Evolutionary conservation across 2,113 vertebrate species (phyloP).

Genomic region (Pedetes capensis): DNA sequence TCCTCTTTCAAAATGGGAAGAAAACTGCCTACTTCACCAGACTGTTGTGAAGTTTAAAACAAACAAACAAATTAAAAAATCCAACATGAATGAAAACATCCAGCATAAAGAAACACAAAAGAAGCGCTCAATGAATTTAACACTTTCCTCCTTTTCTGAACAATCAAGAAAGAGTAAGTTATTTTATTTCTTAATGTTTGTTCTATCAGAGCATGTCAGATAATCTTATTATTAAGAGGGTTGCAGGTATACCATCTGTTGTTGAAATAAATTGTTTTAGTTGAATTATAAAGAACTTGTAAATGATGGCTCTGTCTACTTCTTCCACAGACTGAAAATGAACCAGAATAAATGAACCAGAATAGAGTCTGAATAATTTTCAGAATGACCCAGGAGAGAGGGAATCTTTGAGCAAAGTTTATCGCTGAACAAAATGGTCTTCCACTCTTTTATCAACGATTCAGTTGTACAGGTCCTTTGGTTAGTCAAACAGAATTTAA

Average conservation of each 20-base stretch:
- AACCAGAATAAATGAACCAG: conserved; percentile 31
- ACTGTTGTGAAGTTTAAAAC: not conserved
- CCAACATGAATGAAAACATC: not conserved
- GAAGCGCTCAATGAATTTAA: not conserved
- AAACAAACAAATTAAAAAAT: not conserved
- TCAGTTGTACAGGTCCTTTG: not conserved
- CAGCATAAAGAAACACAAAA: not conserved
- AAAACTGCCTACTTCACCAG: not conserved
- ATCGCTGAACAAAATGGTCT: not conserved
- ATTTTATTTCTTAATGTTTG: not conserved
- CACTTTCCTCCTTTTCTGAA: not conserved
- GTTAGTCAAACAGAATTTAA: not conserved
- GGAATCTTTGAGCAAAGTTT: not conserved
- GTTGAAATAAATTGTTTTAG: not conserved
- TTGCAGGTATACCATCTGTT: not conserved
- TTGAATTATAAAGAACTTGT: conserved; percentile 28
- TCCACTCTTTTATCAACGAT: not conserved
- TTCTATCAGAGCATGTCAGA: not conserved
- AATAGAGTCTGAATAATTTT: not conserved
- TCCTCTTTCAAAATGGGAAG: not conserved
- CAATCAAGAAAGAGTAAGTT: not conserved
- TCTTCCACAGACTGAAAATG: not conserved
- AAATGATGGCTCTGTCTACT: not conserved
- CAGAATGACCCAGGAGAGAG: not conserved
- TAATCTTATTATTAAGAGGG: not conserved